Evolutionary conservation across 2,113 vertebrate species (phyloP).

Genomic region (Smithornis capensis): DNA sequence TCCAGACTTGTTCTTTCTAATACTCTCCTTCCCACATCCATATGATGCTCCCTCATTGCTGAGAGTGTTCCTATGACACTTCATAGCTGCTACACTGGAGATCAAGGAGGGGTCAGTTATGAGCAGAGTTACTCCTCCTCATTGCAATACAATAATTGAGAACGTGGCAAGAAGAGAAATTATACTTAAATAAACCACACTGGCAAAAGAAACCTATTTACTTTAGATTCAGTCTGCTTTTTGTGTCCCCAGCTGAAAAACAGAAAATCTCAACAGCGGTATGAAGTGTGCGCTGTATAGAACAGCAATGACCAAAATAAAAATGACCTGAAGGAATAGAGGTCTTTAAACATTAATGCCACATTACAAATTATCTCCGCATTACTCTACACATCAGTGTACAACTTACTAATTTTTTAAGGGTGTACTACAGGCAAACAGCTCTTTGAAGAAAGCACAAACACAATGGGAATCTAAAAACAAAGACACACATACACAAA

Average conservation of each 20-base stretch:
- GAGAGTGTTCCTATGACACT: accelerated
- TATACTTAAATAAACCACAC: slow-evolving; percentile 1
- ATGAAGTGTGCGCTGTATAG: neutral
- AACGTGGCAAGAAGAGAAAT: neutral
- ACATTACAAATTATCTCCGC: neutral
- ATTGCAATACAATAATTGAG: neutral
- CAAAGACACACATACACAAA: neutral
- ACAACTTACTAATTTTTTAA: neutral
- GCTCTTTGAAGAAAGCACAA: neutral
- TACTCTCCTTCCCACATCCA: neutral
- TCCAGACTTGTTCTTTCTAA: accelerated
- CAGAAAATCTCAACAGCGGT: accelerated
- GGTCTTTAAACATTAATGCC: slow-evolving; percentile 46
- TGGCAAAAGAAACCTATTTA: slow-evolving; percentile 26
- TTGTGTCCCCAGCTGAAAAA: neutral
- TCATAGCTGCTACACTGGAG: neutral
- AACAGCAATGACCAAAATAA: neutral
- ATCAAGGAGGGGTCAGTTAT: neutral
- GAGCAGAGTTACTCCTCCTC: neutral
- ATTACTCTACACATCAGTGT: neutral
- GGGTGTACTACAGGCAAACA: neutral
- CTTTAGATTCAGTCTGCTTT: slow-evolving; percentile 29
- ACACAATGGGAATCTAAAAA: neutral
- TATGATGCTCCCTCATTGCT: neutral
- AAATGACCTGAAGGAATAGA: neutral